Evolutionary conservation across 1,140 invertebrate genomes (phyloP), one percentile per base, ranked within the genome.

Genomic region (Saccostrea glomerata): DNA sequence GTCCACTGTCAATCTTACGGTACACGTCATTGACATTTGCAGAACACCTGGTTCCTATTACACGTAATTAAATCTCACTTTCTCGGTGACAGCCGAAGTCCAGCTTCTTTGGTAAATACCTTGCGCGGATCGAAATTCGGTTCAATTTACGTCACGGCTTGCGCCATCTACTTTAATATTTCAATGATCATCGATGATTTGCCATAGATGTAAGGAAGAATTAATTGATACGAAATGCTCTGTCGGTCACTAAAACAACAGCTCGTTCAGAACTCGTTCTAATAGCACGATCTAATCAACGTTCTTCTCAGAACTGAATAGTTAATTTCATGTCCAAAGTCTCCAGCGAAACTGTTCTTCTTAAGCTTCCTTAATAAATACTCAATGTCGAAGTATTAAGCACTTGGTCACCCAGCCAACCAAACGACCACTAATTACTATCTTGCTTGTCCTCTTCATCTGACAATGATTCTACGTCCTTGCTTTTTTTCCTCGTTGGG

Each of bases 181-280:
- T 77, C 70, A 77, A 77, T 77, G 70, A 30, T 77, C 70, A 30
- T 77, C 70, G 70, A 77, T 77, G 70, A 77, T 77, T 30, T 30
- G 23, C 11, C 17, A 25, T 5, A 77, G 70, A 77, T 77, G 23
- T 30, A 25, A 15, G 70, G 15, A 77, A 77, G 30, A 77, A 77
- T 63, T 63, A 63, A 63, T 63, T 63, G n/a, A 63, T 63, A 63
- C 58, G n/a, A 17, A 63, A 63, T n/a, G 58, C 15, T n/a, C 5
- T 17, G 5, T 63, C 58, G 58, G 58, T 63, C 58, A 20, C 58
- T 63, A n/a, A 63, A 63, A 63, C 58, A 63, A 17, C 15, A 17
- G 17, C 58, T 20, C 17, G n/a, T 20, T 20, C 58, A 63, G 15
- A 63, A 17, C 58, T 63, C 58, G 17, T 63, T n/a, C 58, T 63